Conservation (phyloP, 2,797 vertebrate species). For the Xiphorhynchus erythropygius region DNA sequence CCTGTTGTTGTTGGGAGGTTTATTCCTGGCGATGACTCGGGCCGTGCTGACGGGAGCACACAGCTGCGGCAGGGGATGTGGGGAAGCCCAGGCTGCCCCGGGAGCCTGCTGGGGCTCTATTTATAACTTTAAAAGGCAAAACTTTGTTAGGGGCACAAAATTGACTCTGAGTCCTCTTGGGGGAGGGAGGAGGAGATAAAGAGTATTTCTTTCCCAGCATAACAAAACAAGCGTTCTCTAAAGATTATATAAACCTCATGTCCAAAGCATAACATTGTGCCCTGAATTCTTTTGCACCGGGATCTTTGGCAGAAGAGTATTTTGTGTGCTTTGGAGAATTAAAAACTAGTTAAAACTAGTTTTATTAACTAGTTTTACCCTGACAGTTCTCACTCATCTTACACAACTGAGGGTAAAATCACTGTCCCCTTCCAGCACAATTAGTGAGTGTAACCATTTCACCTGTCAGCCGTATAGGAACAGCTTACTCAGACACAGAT, state of each 20-base stretch:
- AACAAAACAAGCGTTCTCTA: not conserved
- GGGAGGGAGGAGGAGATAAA: accelerated
- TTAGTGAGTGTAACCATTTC: not conserved
- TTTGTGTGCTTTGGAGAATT: not conserved
- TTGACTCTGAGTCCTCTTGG: not conserved
- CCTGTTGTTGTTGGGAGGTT: constrained; percentile 41
- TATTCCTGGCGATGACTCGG: constrained; percentile 78
- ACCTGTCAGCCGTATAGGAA: not conserved
- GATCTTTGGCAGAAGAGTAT: not conserved
- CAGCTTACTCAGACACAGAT: accelerated
- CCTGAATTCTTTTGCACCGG: not conserved
- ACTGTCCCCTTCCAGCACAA: not conserved
- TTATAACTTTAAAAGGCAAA: constrained; percentile 36
- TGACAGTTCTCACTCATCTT: not conserved
- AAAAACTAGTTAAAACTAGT: not conserved
- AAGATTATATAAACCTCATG: not conserved
- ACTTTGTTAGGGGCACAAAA: not conserved
- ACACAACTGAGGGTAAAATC: not conserved
- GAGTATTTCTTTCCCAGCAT: not conserved
- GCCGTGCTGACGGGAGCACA: not conserved
- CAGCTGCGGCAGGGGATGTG: constrained; percentile 26
- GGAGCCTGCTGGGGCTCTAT: not conserved
- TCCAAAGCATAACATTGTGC: accelerated
- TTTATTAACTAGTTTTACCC: not conserved
- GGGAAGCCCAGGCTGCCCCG: not conserved